These are phyloP conservation scores for Agrotis exclamationis DNA, from an alignment of 2,888 invertebrate genomes.

Conservation along the genomic window DNA sequence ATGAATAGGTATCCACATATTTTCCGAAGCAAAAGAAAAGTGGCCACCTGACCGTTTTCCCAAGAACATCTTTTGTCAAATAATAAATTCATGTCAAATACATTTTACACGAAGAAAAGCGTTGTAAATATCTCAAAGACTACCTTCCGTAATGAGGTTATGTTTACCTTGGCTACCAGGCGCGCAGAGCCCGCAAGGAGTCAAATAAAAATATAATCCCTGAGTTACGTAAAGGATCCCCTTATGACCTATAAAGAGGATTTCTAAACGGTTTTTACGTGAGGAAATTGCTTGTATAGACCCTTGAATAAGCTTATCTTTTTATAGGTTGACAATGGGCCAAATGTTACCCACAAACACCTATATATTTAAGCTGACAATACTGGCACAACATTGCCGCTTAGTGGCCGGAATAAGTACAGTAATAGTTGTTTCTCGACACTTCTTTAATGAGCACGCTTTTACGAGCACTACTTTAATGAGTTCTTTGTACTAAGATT, in stretches of 20 bases:
- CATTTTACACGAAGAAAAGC: constrained; percentile 22
- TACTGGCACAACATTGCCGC: background rate
- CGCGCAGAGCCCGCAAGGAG: constrained; percentile 46
- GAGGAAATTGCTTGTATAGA: constrained; percentile 35
- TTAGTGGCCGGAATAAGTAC: background rate
- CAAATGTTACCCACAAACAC: background rate
- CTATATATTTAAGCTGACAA: background rate
- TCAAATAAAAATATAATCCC: constrained; percentile 56
- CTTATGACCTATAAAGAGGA: constrained; percentile 21
- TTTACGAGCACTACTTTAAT: constrained; percentile 22
- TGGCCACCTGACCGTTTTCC: background rate
- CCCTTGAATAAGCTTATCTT: constrained; percentile 29
- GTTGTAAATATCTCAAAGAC: constrained; percentile 47
- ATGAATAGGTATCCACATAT: background rate
- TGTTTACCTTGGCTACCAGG: constrained; percentile 33
- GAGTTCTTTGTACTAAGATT: constrained; percentile 31
- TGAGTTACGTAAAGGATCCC: constrained; percentile 55
- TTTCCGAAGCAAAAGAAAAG: background rate
- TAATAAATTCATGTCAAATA: constrained; percentile 43
- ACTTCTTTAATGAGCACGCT: constrained; percentile 33
- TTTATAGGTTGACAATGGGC: constrained; percentile 28
- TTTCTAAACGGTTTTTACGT: constrained; percentile 37
- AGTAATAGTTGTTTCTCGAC: background rate
- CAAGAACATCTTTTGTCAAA: constrained; percentile 14
- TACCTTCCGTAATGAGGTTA: constrained; percentile 44